Base-by-base conservation (phyloP, 1,140 invertebrate species). In the Eumaeus atala region DNA sequence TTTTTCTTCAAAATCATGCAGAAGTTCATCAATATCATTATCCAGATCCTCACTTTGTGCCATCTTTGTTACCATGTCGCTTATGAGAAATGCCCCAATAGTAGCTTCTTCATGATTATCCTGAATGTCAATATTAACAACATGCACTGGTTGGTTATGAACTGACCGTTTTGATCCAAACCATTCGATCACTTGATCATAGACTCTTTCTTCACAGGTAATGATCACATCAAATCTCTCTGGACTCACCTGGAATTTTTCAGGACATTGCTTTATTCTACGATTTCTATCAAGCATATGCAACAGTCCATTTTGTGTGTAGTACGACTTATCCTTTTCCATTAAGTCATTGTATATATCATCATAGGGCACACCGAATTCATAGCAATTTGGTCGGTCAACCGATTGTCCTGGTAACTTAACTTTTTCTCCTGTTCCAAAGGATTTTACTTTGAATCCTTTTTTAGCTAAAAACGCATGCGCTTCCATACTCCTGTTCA, bases 41-140 rank as follows among this genome's bases (percentile, higher is more conserved):
- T 99, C 98, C 61, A 99, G 88, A 84, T 99, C 98, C 48, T 96
- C 94, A 68, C 94, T 95, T 79, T 95, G 92, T 8, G 94, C 91
- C 83, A 99, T 89, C 95, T 95, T 92, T 48, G 92, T 92, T 48
- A 97, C 95, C 81, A 99, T 91, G 88, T 99, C 97, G 84, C 95
- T 96, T 59, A 99, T 98, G 58, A 99, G 89, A 89, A 99, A 98
- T n/a, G 98, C 98, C 59, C 98, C 98, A 74, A 99, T 94, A n/a
- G 98, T 98, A 0, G 98, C 98, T 84, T 99, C 98, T 89, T 99
- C 98, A 59, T 99, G 97, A 87, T 99, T 99, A 89, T 99, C 98
- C 84, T 97, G 96, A 77, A 99, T 98, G 76, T 99, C 98, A 66
- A 99, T 95, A 84, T 99, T 99, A 21, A 99, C 95, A 10, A 99